phyloP scores from a whole-genome alignment of 2,888 invertebrate genomes.

The Drosophila helvetica region DNA sequence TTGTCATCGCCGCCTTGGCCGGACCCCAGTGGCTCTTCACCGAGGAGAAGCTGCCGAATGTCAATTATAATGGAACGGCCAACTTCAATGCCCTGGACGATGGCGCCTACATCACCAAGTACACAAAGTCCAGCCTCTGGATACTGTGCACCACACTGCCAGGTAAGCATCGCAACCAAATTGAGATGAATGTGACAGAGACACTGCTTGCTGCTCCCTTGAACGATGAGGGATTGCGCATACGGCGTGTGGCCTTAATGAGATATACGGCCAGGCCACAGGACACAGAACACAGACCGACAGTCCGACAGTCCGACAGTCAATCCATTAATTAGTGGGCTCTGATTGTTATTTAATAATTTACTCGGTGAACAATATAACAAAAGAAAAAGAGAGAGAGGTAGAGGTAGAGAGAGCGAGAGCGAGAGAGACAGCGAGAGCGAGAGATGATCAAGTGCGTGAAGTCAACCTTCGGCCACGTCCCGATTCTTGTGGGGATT shows the following conservation, averaged over 20 bases:
- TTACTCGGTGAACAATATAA: not conserved
- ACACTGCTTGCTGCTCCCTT: no score
- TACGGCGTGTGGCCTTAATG: not conserved
- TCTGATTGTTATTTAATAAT: not conserved
- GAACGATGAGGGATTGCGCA: not conserved
- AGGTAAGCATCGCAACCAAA: conserved; percentile 70
- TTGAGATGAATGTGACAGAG: conserved; percentile 11
- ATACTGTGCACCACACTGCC: conserved; percentile 82
- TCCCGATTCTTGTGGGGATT: not conserved
- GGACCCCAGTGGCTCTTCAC: conserved; percentile 92
- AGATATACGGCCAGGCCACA: not conserved
- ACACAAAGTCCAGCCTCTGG: conserved; percentile 84
- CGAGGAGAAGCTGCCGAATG: conserved; percentile 92
- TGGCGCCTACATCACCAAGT: conserved; percentile 83
- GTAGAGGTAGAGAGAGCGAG: no score
- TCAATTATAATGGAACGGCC: conserved; percentile 89
- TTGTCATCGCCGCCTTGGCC: conserved; percentile 84
- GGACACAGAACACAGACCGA: no score
- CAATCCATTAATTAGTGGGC: not conserved
- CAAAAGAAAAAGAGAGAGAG: not conserved
- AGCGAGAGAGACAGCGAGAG: no score
- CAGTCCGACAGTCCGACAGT: not conserved
- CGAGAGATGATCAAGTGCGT: not conserved
- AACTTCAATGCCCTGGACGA: conserved; percentile 83
- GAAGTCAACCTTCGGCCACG: not conserved